Conservation (phyloP, 1,140 invertebrate genomes). For the Drosophila nikananu region DNA sequence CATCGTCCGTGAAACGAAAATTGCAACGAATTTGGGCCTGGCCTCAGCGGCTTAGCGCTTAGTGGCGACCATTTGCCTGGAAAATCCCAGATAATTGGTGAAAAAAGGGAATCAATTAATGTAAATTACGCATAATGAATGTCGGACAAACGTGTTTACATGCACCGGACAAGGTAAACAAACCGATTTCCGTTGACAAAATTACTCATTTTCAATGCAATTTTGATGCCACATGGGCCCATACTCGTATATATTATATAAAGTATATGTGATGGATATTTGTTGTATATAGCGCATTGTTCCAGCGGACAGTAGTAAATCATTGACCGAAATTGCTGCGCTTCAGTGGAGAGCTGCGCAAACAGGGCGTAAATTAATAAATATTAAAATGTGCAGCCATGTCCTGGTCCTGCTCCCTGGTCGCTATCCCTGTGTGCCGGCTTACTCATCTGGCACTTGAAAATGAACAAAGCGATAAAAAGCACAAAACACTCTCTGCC, state of each 20-base stretch:
- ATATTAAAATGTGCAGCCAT: constrained; percentile 59
- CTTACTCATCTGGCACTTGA: constrained; percentile 49
- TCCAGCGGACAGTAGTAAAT: constrained; percentile 38
- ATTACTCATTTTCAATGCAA: constrained; percentile 48
- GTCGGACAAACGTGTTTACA: constrained; percentile 55
- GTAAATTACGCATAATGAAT: constrained; percentile 54
- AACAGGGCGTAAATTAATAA: constrained; percentile 73
- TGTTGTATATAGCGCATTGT: constrained; percentile 14
- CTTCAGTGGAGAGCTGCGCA: constrained; percentile 53
- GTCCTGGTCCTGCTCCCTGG: constrained; percentile 7
- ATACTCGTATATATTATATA: not conserved
- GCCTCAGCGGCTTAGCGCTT: constrained; percentile 26
- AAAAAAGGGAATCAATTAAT: constrained; percentile 47
- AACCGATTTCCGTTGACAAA: constrained; percentile 50
- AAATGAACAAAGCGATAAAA: constrained; percentile 51
- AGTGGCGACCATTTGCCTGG: constrained; percentile 25
- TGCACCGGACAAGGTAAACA: constrained; percentile 38
- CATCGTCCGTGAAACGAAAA: constrained; percentile 15
- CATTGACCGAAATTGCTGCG: constrained; percentile 52
- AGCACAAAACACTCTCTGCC: constrained; percentile 33
- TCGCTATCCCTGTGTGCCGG: constrained; percentile 5
- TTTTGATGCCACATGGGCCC: constrained; percentile 20
- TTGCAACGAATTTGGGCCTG: not conserved
- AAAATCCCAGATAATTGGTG: constrained; percentile 34
- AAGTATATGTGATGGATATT: constrained; percentile 2